Evolutionary conservation across 2,888 invertebrate species (phyloP).

Genomic region (Megalurothrips usitatus): DNA sequence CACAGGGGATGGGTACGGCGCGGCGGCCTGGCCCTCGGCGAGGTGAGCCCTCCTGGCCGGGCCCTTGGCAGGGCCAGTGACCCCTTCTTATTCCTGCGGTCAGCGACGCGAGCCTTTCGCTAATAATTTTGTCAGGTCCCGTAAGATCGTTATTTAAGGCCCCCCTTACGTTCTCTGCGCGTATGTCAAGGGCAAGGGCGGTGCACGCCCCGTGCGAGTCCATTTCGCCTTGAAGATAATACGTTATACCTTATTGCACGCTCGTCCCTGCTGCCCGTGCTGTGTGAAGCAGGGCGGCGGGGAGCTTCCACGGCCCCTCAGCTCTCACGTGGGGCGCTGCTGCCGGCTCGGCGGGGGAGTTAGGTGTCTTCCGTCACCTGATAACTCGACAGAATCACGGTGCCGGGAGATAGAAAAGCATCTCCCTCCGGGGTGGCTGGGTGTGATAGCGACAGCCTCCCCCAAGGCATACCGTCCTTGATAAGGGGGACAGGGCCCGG

Average conservation of each 20-base stretch:
- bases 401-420: no score
- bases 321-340: no score
- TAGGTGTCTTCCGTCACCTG: no score
- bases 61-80: neutral
- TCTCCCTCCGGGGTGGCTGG: no score
- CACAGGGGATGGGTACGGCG: neutral
- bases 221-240: neutral
- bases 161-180: neutral
- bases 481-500: neutral
- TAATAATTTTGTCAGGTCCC: constrained; percentile 13
- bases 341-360: no score
- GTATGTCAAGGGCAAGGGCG: neutral
- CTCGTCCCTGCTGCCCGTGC: neutral
- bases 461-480: no score
- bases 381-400: no score
- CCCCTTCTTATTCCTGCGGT: neutral
- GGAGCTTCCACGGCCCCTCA: no score
- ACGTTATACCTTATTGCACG: neutral
- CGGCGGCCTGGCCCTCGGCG: no score
- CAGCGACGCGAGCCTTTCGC: neutral
- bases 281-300: no score
- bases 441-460: no score
- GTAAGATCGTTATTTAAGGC: neutral
- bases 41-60: neutral
- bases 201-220: no score